Evolutionary conservation across 2,797 vertebrate species (phyloP).

Genomic region (Sebastes goodei): DNA sequence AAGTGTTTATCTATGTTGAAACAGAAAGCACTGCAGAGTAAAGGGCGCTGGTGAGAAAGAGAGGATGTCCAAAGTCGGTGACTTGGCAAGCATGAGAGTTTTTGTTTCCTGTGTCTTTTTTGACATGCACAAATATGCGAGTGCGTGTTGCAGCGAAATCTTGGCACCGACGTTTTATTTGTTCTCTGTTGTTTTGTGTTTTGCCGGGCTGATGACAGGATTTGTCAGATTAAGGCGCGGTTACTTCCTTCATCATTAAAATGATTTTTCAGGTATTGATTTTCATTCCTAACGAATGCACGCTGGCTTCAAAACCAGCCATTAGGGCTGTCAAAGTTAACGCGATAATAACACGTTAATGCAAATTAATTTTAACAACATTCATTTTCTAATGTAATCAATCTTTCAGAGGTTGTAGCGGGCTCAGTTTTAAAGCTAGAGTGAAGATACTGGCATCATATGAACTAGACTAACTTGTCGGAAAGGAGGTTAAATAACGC

Average conservation of each 20-base stretch:
- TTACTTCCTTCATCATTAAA: slow-evolving; percentile 6
- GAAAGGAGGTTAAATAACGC: too few species aligned
- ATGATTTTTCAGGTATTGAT: not conserved
- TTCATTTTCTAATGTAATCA: too few species aligned
- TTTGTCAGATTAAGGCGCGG: not conserved
- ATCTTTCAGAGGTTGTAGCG: fast-evolving
- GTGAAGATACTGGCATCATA: too few species aligned
- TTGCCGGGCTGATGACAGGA: slow-evolving; percentile 12
- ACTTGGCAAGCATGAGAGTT: slow-evolving; percentile 10
- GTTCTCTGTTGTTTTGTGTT: slow-evolving; percentile 23
- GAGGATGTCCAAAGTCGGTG: not conserved
- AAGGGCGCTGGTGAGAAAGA: not conserved
- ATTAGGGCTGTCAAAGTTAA: not conserved
- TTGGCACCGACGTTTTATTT: slow-evolving; percentile 19
- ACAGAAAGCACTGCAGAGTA: slow-evolving; percentile 6
- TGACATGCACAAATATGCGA: slow-evolving; percentile 16
- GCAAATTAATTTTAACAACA: too few species aligned
- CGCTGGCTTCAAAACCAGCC: not conserved
- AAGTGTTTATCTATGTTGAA: not conserved
- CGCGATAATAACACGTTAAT: too few species aligned
- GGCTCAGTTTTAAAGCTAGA: too few species aligned
- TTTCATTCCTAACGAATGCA: slow-evolving; percentile 11
- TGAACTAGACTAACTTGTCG: too few species aligned
- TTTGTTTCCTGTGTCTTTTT: slow-evolving; percentile 33
- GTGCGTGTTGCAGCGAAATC: slow-evolving; percentile 11